Evolutionary conservation across 2,888 invertebrate species (phyloP).

Genomic region (Eupithecia exiguata): DNA sequence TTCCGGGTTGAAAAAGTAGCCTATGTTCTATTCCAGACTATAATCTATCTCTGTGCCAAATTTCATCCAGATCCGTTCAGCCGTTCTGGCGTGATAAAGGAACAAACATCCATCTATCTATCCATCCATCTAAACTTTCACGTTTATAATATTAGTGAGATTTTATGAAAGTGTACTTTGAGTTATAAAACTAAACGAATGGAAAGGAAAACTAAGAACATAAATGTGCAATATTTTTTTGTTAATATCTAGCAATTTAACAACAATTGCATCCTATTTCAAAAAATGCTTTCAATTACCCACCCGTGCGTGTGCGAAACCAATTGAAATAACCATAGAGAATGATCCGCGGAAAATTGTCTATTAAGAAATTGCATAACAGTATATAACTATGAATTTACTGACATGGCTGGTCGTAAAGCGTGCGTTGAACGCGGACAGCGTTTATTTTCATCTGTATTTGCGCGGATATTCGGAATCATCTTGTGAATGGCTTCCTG

Average conservation of each 20-base stretch:
- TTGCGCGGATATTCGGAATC: constrained; percentile 27
- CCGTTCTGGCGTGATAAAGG: no score
- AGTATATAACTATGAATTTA: constrained; percentile 34
- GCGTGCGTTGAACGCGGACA: constrained; percentile 40
- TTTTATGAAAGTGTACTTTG: no score
- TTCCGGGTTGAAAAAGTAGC: no score
- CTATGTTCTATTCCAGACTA: no score
- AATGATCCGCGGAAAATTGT: constrained; percentile 31
- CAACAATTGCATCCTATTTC: constrained; percentile 12
- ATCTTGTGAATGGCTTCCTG: constrained; percentile 16
- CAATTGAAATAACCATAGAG: constrained; percentile 31
- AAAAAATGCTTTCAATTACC: constrained; percentile 19
- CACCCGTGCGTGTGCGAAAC: constrained; percentile 25
- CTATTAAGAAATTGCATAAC: constrained; percentile 35
- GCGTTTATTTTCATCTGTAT: constrained; percentile 24
- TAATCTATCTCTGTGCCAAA: no score
- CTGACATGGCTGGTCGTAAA: constrained; percentile 28
- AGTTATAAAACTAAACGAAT: neutral
- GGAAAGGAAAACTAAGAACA: neutral
- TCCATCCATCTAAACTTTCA: no score
- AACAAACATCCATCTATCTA: no score
- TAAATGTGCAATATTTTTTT: neutral
- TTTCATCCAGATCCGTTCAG: no score
- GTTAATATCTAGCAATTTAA: neutral
- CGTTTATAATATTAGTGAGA: no score